Evolutionary conservation across 2,888 invertebrate species (phyloP), one percentile per base, ranked within the genome.

Genomic region (Linyphia triangularis): DNA sequence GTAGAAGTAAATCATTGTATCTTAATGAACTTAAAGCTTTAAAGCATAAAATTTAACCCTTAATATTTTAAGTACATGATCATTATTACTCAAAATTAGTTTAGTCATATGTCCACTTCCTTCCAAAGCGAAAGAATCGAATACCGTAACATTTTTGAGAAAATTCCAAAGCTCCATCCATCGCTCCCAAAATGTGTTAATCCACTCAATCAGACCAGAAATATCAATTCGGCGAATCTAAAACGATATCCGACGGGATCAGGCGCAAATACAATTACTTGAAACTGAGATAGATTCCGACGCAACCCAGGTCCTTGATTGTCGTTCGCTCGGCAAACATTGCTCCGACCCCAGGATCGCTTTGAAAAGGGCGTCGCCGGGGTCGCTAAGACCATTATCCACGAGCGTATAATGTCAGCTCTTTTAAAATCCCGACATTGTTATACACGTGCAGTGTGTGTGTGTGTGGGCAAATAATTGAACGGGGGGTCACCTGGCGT

Each of bases 401-500:
- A 26, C 81, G 81, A 73, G 33, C 73, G 22, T 57, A 73, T 40
- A 26, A 59, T 69, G 72, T 72, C 83, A 57, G 13, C 77, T 51
- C 83, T 61, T 84, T 84, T 84, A 84, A 84, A 84, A 83, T 63
- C 82, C 65, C 37, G 67, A 22, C 59, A 33, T 61, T 57, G 63
- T 63, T 43, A 13, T 43, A 24, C 26, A 28, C 70, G 16, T 33
- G n/a, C 16, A 26, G 19, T 65, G 75, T 73, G 24, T 30, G 30
- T 59, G 61, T 43, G 70, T 70, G 77, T 24, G 78, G 78, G 72
- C 86, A 81, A 86, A 86, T 86, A 86, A 86, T 86, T 86, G 73
- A 69, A 67, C 65, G 59, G 13, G n/a, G 86, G 86, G 86, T 86
- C 86, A 86, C 81, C 72, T 86, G 67, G n/a, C 13, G 51, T 86